Conservation (phyloP, 2,113 vertebrate genomes). For the Struthidea cinerea region DNA sequence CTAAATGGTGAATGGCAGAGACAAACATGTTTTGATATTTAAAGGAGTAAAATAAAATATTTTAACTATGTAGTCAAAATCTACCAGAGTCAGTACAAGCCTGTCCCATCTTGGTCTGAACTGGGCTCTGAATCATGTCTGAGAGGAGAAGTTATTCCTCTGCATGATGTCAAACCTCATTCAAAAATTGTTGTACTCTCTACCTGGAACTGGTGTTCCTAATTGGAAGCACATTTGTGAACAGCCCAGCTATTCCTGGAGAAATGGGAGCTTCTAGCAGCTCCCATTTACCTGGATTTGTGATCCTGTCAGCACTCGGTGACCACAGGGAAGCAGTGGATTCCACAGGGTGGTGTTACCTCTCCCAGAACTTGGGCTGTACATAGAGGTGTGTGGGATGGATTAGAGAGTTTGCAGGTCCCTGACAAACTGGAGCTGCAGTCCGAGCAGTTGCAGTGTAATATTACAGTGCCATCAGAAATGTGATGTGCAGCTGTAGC, state of each 20-base stretch:
- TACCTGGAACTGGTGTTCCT: neutral
- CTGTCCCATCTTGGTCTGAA: neutral
- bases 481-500: neutral
- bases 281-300: neutral
- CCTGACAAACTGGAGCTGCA: neutral
- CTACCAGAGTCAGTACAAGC: neutral
- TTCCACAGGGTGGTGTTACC: neutral
- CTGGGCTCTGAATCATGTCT: neutral
- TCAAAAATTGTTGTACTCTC: neutral
- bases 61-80: neutral
- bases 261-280: neutral
- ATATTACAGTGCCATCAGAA: neutral
- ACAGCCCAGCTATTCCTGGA: neutral
- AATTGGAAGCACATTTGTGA: neutral
- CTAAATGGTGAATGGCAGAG: neutral
- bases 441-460: neutral
- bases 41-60: neutral
- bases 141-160: neutral
- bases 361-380: too few relatives aligned
- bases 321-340: neutral
- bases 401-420: neutral
- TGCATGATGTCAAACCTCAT: neutral
- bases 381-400: rapidly evolving
- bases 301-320: neutral
- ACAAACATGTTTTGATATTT: neutral